phyloP scores from a whole-genome alignment of 2,797 vertebrate species.

The Tadarida brasiliensis region DNA sequence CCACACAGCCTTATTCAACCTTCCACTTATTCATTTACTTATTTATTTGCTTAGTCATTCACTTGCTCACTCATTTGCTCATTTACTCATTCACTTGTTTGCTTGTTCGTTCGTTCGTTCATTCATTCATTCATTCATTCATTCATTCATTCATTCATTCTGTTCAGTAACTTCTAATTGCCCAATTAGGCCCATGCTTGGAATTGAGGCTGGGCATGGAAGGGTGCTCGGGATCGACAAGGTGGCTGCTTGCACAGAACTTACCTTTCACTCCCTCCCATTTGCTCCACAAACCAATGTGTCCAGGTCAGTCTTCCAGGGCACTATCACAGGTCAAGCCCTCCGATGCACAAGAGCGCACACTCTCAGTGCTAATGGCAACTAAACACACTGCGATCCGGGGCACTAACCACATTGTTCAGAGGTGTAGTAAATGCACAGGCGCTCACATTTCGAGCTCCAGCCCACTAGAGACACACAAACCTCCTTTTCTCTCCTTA shows the following conservation, averaged over 20 bases:
- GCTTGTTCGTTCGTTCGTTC: not conserved
- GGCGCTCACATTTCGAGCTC: not conserved
- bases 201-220: not conserved
- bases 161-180: not conserved
- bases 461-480: not conserved
- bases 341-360: not conserved
- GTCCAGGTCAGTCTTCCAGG: not conserved
- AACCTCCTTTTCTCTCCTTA: not conserved
- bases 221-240: fast-evolving
- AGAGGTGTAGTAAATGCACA: not conserved
- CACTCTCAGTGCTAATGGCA: not conserved
- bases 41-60: not conserved
- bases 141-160: not conserved
- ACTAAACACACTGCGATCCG: not conserved
- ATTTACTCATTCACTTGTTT: not conserved
- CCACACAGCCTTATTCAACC: not conserved
- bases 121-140: not conserved
- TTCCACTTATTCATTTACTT: not conserved
- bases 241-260: not conserved
- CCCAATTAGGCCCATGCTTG: not conserved
- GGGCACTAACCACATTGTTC: not conserved
- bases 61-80: not conserved
- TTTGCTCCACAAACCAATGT: not conserved
- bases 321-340: not conserved
- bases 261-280: not conserved